Evolutionary conservation across 2,797 vertebrate species (phyloP).

Genomic region (Limnodromus scolopaceus): DNA sequence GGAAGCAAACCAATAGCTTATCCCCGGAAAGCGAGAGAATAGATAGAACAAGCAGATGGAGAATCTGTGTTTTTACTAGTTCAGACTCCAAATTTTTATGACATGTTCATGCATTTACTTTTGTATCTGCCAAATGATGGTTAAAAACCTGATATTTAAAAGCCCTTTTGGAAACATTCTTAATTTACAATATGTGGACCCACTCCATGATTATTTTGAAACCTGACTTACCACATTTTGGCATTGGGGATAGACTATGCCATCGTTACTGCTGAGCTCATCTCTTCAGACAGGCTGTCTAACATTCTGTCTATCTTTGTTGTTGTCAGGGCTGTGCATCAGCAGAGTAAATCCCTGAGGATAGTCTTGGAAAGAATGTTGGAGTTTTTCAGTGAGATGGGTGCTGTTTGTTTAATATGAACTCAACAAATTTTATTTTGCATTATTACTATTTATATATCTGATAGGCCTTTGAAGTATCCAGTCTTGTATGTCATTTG

Average conservation of each 20-base stretch:
- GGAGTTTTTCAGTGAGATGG: neutral
- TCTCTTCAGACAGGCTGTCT: neutral
- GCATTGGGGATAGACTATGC: neutral
- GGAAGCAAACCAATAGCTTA: neutral
- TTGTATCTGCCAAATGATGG: neutral
- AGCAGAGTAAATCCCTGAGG: neutral
- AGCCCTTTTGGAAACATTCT: neutral
- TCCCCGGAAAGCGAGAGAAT: neutral
- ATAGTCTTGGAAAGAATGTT: neutral
- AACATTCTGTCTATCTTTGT: neutral
- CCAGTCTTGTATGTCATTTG: neutral
- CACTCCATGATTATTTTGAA: neutral
- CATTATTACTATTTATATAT: neutral
- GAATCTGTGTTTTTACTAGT: neutral
- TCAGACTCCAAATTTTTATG: neutral
- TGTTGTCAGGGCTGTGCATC: neutral
- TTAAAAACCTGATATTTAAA: neutral
- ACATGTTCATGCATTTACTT: neutral
- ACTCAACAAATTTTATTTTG: neutral
- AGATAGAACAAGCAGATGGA: neutral
- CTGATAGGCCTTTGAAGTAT: neutral
- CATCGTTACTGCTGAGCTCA: neutral
- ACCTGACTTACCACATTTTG: neutral
- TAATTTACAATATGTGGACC: neutral
- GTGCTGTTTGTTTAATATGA: neutral